Evolutionary conservation across 2,797 vertebrate species (phyloP).

Genomic region (Oophaga sylvatica): DNA sequence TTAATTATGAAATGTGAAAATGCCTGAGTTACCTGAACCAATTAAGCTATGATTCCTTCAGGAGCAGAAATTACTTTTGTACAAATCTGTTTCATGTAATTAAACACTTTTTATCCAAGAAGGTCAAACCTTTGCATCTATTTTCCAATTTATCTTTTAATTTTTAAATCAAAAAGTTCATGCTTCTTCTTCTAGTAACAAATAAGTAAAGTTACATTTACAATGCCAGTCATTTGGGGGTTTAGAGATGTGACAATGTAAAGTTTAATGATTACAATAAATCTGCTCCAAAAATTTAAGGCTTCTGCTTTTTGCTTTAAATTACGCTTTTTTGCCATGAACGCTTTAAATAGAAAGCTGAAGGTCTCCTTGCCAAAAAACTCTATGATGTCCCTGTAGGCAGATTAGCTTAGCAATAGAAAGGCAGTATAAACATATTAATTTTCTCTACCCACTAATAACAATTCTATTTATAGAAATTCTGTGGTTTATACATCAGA

Average conservation of each 20-base stretch:
- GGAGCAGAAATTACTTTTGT: conserved; percentile 59
- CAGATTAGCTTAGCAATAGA: conserved; percentile 53
- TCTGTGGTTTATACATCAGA: conserved; percentile 27
- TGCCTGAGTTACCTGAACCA: conserved; percentile 57
- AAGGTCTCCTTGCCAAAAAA: conserved; percentile 62
- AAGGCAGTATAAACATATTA: conserved; percentile 49
- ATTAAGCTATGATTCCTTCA: conserved; percentile 57
- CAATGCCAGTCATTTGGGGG: conserved; percentile 34
- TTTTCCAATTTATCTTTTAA: conserved; percentile 58
- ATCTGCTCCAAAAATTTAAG: conserved; percentile 49
- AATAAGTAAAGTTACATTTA: conserved; percentile 26
- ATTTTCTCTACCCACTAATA: conserved; percentile 50
- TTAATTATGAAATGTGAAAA: conserved; percentile 60
- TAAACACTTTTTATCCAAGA: conserved; percentile 55
- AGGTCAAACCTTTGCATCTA: conserved; percentile 55
- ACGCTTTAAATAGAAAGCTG: conserved; percentile 62
- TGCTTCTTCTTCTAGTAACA: conserved; percentile 40
- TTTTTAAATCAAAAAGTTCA: conserved; percentile 57
- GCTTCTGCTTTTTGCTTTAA: conserved; percentile 57
- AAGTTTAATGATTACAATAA: conserved; percentile 58
- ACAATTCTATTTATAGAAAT: conserved; percentile 38
- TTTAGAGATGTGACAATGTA: conserved; percentile 57
- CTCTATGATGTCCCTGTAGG: conserved; percentile 43
- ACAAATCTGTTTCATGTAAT: conserved; percentile 59
- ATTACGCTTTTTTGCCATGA: conserved; percentile 64